Evolutionary conservation across 1,140 invertebrate genomes (phyloP).

Genomic region (Eumeta japonica): DNA sequence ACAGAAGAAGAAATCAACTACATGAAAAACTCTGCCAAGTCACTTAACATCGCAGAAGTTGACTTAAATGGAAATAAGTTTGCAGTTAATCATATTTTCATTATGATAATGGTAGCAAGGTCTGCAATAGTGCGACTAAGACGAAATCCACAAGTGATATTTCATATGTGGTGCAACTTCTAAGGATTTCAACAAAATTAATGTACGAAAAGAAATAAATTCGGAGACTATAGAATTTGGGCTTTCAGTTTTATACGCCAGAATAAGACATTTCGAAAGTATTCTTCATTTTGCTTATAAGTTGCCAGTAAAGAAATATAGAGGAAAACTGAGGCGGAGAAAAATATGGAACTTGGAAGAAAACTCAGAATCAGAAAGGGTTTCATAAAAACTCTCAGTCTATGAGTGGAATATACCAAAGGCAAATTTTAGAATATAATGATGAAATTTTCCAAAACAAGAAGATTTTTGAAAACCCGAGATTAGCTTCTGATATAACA

Average conservation of each 20-base stretch:
- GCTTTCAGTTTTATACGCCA: conserved; percentile 21
- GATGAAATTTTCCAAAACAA: conserved; percentile 21
- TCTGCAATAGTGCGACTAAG: no score
- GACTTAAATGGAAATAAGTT: no score
- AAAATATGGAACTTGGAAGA: background rate
- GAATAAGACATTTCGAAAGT: conserved; percentile 28
- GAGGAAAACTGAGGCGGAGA: conserved; percentile 6
- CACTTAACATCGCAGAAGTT: no score
- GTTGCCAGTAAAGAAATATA: conserved; percentile 18
- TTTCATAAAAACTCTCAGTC: background rate
- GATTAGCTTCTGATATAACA: conserved; percentile 11
- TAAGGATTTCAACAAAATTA: no score
- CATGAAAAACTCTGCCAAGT: conserved; percentile 2
- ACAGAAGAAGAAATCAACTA: conserved; percentile 15
- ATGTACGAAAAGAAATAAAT: no score
- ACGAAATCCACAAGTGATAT: no score
- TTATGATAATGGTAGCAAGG: no score
- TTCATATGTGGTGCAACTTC: no score
- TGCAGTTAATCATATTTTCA: no score
- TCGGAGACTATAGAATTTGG: conserved; percentile 14
- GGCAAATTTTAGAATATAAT: conserved; percentile 13
- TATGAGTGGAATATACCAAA: conserved; percentile 17
- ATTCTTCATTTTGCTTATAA: conserved; percentile 25
- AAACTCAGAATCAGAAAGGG: background rate
- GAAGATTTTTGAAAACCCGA: conserved; percentile 15